phyloP scores from a whole-genome alignment of 1,140 invertebrate species.

The Polypedilum vanderplanki region DNA sequence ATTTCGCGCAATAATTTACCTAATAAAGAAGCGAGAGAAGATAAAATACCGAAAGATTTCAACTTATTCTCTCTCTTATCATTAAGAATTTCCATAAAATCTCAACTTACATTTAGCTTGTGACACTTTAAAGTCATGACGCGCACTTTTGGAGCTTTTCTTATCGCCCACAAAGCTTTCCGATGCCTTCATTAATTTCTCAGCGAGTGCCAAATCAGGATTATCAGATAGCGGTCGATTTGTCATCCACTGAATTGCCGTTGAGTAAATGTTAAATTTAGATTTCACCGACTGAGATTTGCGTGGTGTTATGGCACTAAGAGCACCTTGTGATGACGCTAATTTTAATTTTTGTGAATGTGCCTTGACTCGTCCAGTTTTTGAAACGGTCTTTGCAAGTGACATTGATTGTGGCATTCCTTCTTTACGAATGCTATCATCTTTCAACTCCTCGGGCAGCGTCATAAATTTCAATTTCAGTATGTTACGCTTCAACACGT shows the following conservation, averaged over 20 bases:
- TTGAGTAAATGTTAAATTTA: conserved; percentile 19
- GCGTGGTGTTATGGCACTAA: not conserved
- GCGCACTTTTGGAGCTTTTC: not conserved
- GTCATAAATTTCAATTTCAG: conserved; percentile 47
- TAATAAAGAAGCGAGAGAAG: too few species aligned
- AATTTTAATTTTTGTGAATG: not conserved
- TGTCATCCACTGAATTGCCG: conserved; percentile 12
- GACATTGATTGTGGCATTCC: conserved; percentile 3
- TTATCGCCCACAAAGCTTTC: not conserved
- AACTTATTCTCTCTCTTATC: too few species aligned
- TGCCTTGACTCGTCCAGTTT: not conserved
- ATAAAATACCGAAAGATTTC: too few species aligned
- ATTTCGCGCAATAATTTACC: too few species aligned
- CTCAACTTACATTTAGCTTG: conserved; percentile 23
- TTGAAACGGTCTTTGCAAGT: not conserved
- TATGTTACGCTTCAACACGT: conserved; percentile 59
- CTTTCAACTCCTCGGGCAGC: not conserved
- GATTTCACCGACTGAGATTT: not conserved
- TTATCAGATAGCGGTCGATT: not conserved
- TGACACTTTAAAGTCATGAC: not conserved
- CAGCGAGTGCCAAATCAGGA: conserved; percentile 4
- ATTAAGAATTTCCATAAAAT: not conserved
- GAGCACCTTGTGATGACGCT: not conserved
- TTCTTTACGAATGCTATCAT: not conserved
- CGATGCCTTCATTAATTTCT: conserved; percentile 14